phyloP scores from a whole-genome alignment of 2,113 vertebrate species.

The Ictalurus punctatus region DNA sequence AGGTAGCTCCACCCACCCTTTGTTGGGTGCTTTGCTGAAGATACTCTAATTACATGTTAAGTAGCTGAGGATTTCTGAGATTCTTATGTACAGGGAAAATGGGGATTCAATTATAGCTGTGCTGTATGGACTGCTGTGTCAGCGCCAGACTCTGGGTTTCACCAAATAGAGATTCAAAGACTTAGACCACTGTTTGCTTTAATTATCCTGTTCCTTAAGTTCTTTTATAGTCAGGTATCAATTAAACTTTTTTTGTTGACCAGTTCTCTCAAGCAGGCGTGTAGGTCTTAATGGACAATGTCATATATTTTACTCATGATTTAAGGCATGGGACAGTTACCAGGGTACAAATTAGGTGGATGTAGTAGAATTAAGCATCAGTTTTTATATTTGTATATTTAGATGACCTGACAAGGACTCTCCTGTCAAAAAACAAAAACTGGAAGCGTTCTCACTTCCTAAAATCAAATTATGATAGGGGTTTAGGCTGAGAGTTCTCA shows the following conservation, averaged over 20 bases:
- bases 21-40: conserved; percentile 59
- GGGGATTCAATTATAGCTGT: conserved; percentile 72
- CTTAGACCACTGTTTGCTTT: conserved; percentile 32
- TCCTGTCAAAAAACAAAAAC: neutral
- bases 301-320: neutral
- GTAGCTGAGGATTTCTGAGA: conserved; percentile 65
- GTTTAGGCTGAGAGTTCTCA: neutral
- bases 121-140: conserved; percentile 65
- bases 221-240: conserved; percentile 21
- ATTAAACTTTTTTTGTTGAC: conserved; percentile 22
- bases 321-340: neutral
- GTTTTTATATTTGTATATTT: neutral
- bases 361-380: neutral
- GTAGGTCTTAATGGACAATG: neutral
- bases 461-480: neutral
- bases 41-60: conserved; percentile 77
- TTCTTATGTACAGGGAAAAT: conserved; percentile 66
- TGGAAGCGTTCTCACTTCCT: neutral
- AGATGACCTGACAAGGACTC: neutral
- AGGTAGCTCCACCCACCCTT: conserved; percentile 57
- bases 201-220: conserved; percentile 36
- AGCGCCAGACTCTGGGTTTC: conserved; percentile 63
- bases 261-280: neutral
- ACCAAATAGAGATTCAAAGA: conserved; percentile 43
- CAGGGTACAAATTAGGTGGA: conserved; percentile 1